Base-by-base conservation (phyloP, 2,113 vertebrate species). In the Sorex fumeus region DNA sequence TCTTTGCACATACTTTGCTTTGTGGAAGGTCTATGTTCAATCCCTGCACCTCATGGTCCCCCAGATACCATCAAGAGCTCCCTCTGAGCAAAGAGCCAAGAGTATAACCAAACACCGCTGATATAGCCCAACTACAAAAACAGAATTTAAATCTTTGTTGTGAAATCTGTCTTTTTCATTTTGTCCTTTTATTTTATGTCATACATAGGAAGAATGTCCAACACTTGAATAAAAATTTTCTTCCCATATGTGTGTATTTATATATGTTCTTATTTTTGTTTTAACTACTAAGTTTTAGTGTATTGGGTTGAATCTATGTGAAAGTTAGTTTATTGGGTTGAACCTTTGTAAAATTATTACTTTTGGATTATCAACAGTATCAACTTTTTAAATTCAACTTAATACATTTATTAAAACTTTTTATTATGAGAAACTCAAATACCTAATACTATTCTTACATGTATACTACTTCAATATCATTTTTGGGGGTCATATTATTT, bases 101-200 rank as follows among this genome's bases (percentile, higher is more conserved):
- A 27, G 19, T 25, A 4, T 19, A 7, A 7, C 60, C 21, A 64
- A 21, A 4, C 50, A 53, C 50, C 50, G 11, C 50, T 53, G 50
- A 18, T 53, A 53, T 53, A 53, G 11, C 50, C 50, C 50, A 53
- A 53, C 11, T 15, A 53, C 50, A 89, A 60, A 40, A 40, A 40
- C 40, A 40, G 40, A 40, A 40, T 40, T 40, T 40, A 40, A 40
- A 40, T 40, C 85, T 66, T 96, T 88, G 15, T 85, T 93, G 11
- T 88, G 30, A 95, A 47, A 28, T 62, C 15, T 87, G 5, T 84
- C 50, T 76, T 86, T 62, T 94, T 64, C 60, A 21, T 36, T 67
- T 87, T 71, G 67, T 70, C 45, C 77, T 96, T 11, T 45, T 94
- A 75, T 90, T 95, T 93, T 77, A 71, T 80, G 40, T 88, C 74